Percentiles rank a stretch among this genome's conserved stretches.
Evolutionary conservation across 2,113 vertebrate species (phyloP).

Genomic region (Oreocharis arfaki): DNA sequence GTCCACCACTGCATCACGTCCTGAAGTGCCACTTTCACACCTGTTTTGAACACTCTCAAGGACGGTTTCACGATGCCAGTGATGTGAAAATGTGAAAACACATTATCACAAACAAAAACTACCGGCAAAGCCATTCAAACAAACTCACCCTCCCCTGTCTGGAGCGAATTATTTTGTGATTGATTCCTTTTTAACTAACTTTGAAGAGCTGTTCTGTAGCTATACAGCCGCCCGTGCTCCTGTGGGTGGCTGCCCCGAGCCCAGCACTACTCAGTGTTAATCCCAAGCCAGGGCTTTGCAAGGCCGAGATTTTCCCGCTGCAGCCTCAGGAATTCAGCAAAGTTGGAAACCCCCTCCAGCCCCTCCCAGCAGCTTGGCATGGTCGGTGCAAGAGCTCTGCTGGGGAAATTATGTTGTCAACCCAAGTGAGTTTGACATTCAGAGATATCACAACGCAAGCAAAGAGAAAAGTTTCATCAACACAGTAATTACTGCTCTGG

Average conservation of each 20-base stretch:
- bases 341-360: neutral
- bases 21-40: fast-evolving
- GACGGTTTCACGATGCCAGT: fast-evolving
- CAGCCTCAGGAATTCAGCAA: neutral
- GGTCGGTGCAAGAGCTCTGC: neutral
- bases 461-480: slow-evolving; percentile 39
- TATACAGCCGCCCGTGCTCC: fast-evolving
- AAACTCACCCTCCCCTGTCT: neutral
- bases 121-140: neutral
- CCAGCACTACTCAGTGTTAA: fast-evolving
- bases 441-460: neutral
- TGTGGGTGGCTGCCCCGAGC: fast-evolving
- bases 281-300: fast-evolving
- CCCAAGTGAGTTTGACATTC: neutral
- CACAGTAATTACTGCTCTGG: slow-evolving; percentile 34
- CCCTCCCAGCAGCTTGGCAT: fast-evolving
- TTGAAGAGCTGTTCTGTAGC: neutral
- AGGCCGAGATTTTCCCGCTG: neutral
- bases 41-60: fast-evolving
- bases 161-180: too few relatives aligned
- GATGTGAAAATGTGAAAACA: neutral
- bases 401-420: slow-evolving; percentile 20
- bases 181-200: neutral
- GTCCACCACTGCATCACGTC: fast-evolving
- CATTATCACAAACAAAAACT: fast-evolving